Evolutionary conservation across 2,113 vertebrate genomes (phyloP), one percentile per base, ranked within the genome.

Genomic region (Bagarius yarrelli): DNA sequence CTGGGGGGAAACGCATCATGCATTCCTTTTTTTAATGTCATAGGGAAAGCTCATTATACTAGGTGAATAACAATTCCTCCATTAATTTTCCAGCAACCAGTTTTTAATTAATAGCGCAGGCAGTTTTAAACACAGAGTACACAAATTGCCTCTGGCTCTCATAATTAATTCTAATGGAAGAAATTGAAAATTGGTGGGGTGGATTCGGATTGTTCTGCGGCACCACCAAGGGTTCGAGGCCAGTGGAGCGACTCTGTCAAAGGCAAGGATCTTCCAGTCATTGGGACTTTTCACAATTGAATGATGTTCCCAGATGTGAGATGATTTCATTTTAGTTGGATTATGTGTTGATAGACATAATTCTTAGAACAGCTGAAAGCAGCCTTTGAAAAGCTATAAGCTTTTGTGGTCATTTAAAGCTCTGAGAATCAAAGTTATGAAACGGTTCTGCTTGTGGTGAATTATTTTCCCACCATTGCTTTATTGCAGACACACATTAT

Each of bases 91-190:
- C 90, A 90, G 89, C 93, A 93, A 93, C 82, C 93, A 95, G 89
- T 93, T 95, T 95, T 95, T 94, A 95, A 95, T 96, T 95, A 95
- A 94, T 93, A 91, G 92, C 93, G 89, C 90, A 92, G 93, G 93
- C 92, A 94, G 89, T 91, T 92, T 95, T 95, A 94, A 93, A 92
- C 91, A 90, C 88, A 90, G 90, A 90, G 89, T 93, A 90, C 89
- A 87, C 91, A 93, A 95, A 95, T 95, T 93, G 91, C 93, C 92
- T 93, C 91, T 90, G 90, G 93, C 93, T 78, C 88, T 94, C 93
- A 91, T 93, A 94, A 91, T 95, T 93, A 94, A 91, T 95, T 93
- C 93, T 95, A 94, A 94, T 93, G 91, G 93, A 95, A 91, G 89
- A 87, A 90, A 91, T 92, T 92, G 91, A 91, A 91, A 88, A 91